Conservation (phyloP, 2,888 invertebrate genomes). For the Heterodera filipjevi region DNA sequence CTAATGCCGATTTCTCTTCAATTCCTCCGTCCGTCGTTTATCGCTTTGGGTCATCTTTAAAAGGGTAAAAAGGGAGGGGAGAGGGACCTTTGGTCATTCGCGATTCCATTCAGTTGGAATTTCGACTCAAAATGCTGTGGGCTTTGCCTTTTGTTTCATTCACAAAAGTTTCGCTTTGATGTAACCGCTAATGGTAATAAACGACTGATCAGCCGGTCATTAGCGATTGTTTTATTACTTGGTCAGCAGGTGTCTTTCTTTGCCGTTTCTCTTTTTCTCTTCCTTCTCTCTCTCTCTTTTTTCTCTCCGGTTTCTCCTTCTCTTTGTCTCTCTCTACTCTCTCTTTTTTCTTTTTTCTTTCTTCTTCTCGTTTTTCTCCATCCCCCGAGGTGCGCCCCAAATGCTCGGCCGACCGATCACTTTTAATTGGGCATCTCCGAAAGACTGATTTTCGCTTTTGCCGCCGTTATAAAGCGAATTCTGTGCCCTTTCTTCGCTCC, state of each 20-base stretch:
- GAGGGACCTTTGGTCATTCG: neutral
- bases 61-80: neutral
- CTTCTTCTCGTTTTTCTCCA: neutral
- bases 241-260: neutral
- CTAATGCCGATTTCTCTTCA: neutral
- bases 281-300: neutral
- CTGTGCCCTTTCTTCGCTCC: neutral
- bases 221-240: neutral
- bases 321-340: neutral
- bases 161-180: neutral
- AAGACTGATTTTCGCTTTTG: neutral
- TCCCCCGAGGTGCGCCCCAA: constrained; percentile 1
- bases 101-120: no score
- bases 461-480: constrained; percentile 10
- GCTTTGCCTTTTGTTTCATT: neutral
- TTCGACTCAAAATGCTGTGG: neutral
- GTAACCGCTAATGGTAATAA: neutral
- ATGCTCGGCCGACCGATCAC: constrained; percentile 18
- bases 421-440: constrained; percentile 8
- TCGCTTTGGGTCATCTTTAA: neutral
- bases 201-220: neutral
- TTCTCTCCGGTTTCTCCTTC: no score
- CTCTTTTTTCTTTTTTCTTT: neutral
- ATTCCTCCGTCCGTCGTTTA: neutral
- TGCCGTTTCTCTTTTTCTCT: neutral